These are phyloP conservation scores for Gisinianus flammeolus DNA, from an alignment of 2,888 invertebrate species.

Conservation along the genomic window DNA sequence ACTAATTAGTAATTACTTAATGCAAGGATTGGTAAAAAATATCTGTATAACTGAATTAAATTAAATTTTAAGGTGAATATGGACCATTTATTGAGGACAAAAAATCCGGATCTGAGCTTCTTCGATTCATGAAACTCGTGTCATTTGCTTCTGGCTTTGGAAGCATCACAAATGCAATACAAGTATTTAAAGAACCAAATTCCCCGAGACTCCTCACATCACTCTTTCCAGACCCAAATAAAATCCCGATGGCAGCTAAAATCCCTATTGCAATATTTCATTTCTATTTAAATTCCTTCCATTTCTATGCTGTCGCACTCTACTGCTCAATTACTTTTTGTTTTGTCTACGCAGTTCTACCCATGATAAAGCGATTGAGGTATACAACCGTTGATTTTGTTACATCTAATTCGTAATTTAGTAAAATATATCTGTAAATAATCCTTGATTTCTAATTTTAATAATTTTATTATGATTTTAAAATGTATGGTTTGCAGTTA, in stretches of 20 bases:
- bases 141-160: neutral
- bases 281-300: neutral
- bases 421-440: neutral
- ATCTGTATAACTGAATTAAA: neutral
- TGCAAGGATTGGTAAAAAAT: neutral
- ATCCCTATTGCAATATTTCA: neutral
- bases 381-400: neutral
- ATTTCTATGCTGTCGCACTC: neutral
- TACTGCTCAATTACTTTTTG: neutral
- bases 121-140: neutral
- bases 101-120: neutral
- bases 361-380: constrained; percentile 1
- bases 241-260: neutral
- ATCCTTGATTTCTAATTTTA: neutral
- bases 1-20: too few relatives aligned
- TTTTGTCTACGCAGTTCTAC: neutral
- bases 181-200: neutral
- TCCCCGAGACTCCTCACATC: neutral
- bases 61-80: neutral
- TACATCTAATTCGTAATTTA: neutral
- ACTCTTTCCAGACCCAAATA: neutral
- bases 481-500: neutral
- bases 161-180: neutral
- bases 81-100: neutral
- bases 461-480: neutral